phyloP scores from a whole-genome alignment of 2,113 vertebrate species.

The Cacatua alba region DNA sequence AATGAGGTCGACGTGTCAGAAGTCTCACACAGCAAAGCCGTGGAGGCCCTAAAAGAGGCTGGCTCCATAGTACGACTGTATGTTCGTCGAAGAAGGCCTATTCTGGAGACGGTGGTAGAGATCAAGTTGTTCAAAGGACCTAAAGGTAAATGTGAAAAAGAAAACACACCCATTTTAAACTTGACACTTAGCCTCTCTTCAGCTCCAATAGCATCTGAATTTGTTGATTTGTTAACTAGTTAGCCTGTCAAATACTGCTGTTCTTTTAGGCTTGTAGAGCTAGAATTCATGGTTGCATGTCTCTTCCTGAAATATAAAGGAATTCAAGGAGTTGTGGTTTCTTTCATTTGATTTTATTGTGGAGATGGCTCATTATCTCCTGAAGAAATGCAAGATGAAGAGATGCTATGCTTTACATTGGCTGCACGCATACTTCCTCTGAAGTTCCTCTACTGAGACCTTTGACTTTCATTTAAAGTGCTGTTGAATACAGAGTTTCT shows the following conservation, averaged over 20 bases:
- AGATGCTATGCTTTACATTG: not conserved
- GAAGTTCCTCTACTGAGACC: not conserved
- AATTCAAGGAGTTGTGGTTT: not conserved
- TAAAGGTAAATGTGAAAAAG: conserved; percentile 82
- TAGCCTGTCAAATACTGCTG: not conserved
- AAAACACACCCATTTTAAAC: not conserved
- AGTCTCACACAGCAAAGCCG: conserved; percentile 93
- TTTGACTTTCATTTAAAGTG: not conserved
- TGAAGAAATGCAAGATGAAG: not conserved
- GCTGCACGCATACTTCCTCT: not conserved
- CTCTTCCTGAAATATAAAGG: not conserved
- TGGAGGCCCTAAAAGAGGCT: conserved; percentile 94
- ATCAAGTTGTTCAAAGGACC: conserved; percentile 96
- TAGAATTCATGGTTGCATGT: not conserved
- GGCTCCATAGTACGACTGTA: conserved; percentile 93
- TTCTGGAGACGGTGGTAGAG: conserved; percentile 93
- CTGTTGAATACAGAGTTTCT: not conserved
- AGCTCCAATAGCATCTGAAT: not conserved
- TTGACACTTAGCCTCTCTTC: not conserved
- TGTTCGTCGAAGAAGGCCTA: conserved; percentile 90
- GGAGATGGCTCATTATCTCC: not conserved
- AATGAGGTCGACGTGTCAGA: conserved; percentile 93
- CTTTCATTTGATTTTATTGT: not conserved
- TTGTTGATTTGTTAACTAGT: not conserved
- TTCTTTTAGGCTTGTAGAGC: not conserved